These are phyloP conservation scores for Siphamia tubifer DNA, from an alignment of 2,113 vertebrate species.

Conservation along the genomic window DNA sequence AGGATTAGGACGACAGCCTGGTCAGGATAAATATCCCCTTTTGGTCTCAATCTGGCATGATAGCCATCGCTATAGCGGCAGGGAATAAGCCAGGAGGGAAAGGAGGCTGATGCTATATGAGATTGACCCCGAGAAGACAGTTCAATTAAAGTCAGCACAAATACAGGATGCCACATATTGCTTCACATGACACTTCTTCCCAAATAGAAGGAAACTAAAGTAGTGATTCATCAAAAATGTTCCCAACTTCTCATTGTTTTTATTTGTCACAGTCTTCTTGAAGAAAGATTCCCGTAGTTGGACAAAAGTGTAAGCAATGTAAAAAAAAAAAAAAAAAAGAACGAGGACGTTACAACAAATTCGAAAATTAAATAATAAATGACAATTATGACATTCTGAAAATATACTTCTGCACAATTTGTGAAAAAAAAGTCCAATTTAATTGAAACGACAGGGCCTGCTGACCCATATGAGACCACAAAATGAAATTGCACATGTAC, in stretches of 20 bases:
- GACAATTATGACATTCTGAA: too few relatives aligned
- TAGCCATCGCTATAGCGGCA: slow-evolving; percentile 18
- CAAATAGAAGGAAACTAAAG: slow-evolving; percentile 25
- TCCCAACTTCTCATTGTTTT: neutral
- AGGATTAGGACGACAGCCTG: slow-evolving; percentile 63
- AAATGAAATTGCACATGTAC: neutral
- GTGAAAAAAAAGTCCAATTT: neutral
- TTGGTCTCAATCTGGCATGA: slow-evolving; percentile 63
- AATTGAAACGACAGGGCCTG: neutral
- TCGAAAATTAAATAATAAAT: neutral
- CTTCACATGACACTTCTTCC: neutral
- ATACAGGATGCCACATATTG: neutral
- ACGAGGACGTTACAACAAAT: neutral
- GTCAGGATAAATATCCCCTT: slow-evolving; percentile 58
- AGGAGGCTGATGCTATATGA: neutral
- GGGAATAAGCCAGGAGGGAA: slow-evolving; percentile 8
- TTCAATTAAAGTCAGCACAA: slow-evolving; percentile 32
- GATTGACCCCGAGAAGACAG: slow-evolving; percentile 29
- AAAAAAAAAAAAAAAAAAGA: neutral
- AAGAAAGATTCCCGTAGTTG: neutral
- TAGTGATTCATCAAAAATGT: neutral
- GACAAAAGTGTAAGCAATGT: neutral
- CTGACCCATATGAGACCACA: neutral
- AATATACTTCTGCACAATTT: too few relatives aligned
- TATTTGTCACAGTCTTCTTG: neutral